Base-by-base conservation (phyloP, 2,113 vertebrate genomes). In the Actenoides hombroni region DNA sequence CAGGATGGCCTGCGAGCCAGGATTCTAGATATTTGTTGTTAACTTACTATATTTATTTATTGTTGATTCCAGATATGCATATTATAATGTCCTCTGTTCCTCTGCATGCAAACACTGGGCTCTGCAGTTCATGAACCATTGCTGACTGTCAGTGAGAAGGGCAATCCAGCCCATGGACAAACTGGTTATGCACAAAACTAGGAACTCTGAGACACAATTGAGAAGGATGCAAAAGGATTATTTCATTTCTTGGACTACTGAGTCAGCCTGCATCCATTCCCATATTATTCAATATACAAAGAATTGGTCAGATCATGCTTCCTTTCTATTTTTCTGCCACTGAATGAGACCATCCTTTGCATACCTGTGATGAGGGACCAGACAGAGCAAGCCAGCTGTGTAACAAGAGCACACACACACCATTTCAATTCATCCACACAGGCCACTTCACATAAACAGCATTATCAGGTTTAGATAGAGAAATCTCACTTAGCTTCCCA, bases 321-420 rank as follows among this genome's bases (percentile, higher is more conserved):
- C 10, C 4, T 56, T 78, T 93, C 65, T 49, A 2, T 16, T 77
- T 82, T 83, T 39, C 23, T 82, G 3, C 24, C 12, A 20, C 40
- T 1, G 0, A 17, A 26, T 44, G 16, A 68, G 25, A 44, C 0
- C 20, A 57, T 44, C 24, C 13, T 35, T 39, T 71, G 18, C 48
- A 48, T 14, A 13, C 46, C 35, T 54, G 5, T 49, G 31, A 3
- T 54, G 68, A 60, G 25, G n/a, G 59, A 71, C 29, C 39, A 51
- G 19, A 64, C 6, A 83, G 46, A 74, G 37, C 1, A 3, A 89
- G 28, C 13, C 74, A 86, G 60, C 7, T 54, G 44, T 25, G 6
- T 31, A 69, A 7, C 0, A 6, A 76, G 26, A 44, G 4, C 5
- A 48, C 18, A 78, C 69, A 25, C 26, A 31, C 54, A 39, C 14